A percentile compares a stretch with the other conserved stretches of the same genome.
Conservation (phyloP, 2,888 invertebrate genomes). For the Brassicogethes aeneus region DNA sequence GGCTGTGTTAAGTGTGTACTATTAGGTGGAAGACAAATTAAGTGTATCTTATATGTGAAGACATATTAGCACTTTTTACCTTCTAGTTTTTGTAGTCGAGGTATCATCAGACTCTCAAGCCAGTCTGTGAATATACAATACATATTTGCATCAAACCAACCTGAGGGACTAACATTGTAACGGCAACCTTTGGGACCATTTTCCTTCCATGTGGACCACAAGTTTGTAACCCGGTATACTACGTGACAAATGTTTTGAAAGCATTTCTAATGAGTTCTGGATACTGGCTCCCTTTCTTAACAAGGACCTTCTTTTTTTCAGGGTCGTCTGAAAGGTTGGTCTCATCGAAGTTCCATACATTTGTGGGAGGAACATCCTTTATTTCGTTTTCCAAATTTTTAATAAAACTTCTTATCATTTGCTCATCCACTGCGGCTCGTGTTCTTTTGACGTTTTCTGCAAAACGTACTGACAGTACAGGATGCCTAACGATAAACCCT, state of each 20-base stretch:
- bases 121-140: conserved; percentile 16
- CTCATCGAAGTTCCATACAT: conserved; percentile 28
- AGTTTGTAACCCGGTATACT: conserved; percentile 11
- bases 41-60: no score
- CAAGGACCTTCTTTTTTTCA: conserved; percentile 18
- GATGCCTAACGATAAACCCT: no score
- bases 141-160: conserved; percentile 19
- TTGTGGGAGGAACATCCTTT: conserved; percentile 14
- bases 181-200: conserved; percentile 12
- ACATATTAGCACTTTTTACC: no score
- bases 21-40: no score
- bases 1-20: no score
- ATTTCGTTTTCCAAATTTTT: conserved; percentile 10
- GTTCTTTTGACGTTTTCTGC: conserved; percentile 12
- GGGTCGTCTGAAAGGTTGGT: conserved; percentile 23
- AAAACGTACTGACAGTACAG: conserved; percentile 7
- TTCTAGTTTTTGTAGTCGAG: conserved; percentile 1
- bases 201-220: conserved; percentile 17
- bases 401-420: conserved; percentile 8
- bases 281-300: conserved; percentile 19
- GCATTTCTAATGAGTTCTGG: conserved; percentile 24
- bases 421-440: conserved; percentile 10
- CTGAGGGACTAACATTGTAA: conserved; percentile 11
- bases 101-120: conserved; percentile 14
- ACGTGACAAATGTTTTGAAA: conserved; percentile 24